A percentile compares a stretch with the other conserved stretches of the same genome.
Evolutionary conservation across 2,888 invertebrate species (phyloP).

Genomic region (Smittia sp.): DNA sequence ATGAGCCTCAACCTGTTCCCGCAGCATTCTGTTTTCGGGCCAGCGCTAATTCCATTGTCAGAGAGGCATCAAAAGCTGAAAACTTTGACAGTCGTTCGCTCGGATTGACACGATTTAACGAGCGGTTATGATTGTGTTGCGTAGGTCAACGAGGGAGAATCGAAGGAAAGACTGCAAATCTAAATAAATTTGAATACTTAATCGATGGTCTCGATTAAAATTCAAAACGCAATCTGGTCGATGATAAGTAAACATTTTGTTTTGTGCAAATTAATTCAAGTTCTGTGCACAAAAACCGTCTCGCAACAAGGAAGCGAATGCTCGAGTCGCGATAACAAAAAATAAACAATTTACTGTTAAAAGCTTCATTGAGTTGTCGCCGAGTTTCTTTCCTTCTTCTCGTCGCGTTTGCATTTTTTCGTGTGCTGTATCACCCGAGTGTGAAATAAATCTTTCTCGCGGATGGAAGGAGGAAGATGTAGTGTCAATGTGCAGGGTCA

Average conservation of each 20-base stretch:
- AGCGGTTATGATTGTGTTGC: not conserved
- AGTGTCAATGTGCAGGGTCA: conserved; percentile 21
- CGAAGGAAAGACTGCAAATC: not conserved
- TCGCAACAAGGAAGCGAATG: conserved; percentile 6
- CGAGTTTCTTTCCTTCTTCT: not conserved
- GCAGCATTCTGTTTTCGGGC: not conserved
- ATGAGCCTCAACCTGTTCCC: conserved; percentile 2
- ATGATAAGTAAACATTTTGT: not conserved
- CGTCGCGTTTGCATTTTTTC: conserved; percentile 6
- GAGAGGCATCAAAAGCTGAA: not conserved
- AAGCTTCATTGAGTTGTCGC: conserved; percentile 14
- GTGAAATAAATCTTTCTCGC: conserved; percentile 2
- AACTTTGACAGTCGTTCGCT: not conserved
- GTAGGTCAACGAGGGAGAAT: not conserved
- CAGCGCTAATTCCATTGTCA: conserved; percentile 1
- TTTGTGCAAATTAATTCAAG: conserved; percentile 1
- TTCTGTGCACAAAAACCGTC: not conserved
- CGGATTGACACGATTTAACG: not conserved
- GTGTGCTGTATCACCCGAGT: not conserved
- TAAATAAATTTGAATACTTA: not conserved
- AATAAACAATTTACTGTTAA: conserved; percentile 12
- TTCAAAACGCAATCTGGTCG: not conserved
- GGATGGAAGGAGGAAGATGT: not conserved
- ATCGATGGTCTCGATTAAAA: not conserved
- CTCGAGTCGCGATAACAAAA: not conserved